Base-by-base conservation (phyloP, 1,140 invertebrate species). In the Pseudomyrmex sp. region DNA sequence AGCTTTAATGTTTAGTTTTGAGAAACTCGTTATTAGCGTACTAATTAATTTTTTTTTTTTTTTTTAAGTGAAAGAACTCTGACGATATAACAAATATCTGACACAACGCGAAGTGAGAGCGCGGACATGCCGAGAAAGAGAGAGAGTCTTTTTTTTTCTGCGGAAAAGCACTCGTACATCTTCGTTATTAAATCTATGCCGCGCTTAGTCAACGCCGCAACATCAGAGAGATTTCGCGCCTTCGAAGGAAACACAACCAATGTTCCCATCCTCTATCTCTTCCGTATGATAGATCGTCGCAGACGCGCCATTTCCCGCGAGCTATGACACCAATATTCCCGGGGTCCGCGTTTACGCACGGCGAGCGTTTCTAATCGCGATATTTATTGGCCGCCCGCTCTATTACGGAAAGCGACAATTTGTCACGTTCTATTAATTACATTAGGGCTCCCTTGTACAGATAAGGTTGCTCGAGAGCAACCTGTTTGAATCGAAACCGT, bases 351-450 rank as follows among this genome's bases (percentile, higher is more conserved):
- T 66, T 74, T 75, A 50, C 62, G 20, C 62, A 23, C 20, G 15
- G 35, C 20, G 44, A 56, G 44, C 12, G 52, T 18, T 20, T 48
- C 63, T 44, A 48, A 10, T 54, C 65, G 65, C 65, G 62, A 84
- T 79, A 84, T 84, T 84, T 84, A 84, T 84, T 70, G 82, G 75
- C 65, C 74, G 35, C 13, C 20, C 56, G 65, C 65, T 35, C 35
- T 79, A 80, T 70, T 84, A 68, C 82, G 65, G 65, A 84, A 35
- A 84, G 65, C 74, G 82, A 74, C 74, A 58, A 84, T 84, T 84
- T 84, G 82, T 84, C 82, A 84, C 69, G 65, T 26, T 70, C 74
- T 84, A 84, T 84, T 84, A 84, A 84, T 84, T 84, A 84, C 74
- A 61, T 46, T 50, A 56, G 48, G 20, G 68, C 54, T 80, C 54